Conservation (phyloP, 2,797 vertebrate genomes). For the Mormyrops boulengeri region DNA sequence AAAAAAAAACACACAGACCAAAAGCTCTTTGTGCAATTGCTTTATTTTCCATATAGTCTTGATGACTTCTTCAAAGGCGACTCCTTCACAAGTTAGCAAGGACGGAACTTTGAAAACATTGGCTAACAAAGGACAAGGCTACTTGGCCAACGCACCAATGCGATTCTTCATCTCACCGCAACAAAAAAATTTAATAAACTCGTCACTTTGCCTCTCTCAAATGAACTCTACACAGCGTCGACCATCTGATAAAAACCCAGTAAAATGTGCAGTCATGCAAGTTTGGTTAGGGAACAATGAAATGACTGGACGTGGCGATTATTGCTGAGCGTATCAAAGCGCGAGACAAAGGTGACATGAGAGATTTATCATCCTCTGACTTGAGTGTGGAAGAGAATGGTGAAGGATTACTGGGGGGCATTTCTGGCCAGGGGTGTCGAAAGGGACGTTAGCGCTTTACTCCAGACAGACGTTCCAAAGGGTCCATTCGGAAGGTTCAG, state of each 20-base stretch:
- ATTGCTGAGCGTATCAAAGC: not conserved
- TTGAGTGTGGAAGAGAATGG: not conserved
- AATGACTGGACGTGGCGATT: not conserved
- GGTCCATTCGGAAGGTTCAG: not conserved
- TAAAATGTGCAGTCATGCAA: not conserved
- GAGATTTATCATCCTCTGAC: not conserved
- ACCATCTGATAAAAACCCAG: not conserved
- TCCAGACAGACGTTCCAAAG: not conserved
- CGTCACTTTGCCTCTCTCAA: not conserved
- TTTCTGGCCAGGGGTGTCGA: not conserved
- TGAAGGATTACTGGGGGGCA: not conserved
- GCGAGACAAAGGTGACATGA: not conserved
- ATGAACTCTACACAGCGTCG: not conserved
- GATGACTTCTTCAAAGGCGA: not conserved
- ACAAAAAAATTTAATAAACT: not conserved
- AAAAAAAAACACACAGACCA: not conserved
- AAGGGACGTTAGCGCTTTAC: not conserved
- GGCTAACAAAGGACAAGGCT: not conserved
- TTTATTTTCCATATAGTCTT: constrained; percentile 5
- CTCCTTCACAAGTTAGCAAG: not conserved
- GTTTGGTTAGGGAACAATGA: not conserved
- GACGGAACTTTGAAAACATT: not conserved
- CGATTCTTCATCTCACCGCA: not conserved
- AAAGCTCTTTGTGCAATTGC: not conserved
- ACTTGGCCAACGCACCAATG: not conserved